These are phyloP conservation scores for Aix galericulata DNA, from an alignment of 2,113 vertebrate genomes.

Conservation along the genomic window DNA sequence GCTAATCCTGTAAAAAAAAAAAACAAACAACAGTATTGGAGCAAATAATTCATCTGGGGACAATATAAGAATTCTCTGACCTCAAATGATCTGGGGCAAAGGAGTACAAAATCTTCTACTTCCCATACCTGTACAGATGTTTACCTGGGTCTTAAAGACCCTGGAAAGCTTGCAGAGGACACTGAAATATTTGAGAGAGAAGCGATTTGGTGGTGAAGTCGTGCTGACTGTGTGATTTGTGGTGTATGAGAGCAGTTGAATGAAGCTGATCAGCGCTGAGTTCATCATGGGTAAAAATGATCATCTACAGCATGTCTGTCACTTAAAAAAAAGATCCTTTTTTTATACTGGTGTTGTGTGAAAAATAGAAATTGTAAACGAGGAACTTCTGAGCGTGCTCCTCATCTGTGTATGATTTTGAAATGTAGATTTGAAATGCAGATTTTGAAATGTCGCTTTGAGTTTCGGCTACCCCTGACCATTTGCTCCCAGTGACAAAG, in stretches of 20 bases:
- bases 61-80: neutral
- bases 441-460: neutral
- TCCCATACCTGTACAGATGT: neutral
- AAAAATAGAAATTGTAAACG: neutral
- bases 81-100: neutral
- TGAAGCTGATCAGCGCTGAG: neutral
- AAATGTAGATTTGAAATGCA: neutral
- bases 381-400: neutral
- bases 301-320: neutral
- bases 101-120: neutral
- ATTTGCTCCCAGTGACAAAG: neutral
- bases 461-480: neutral
- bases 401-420: neutral
- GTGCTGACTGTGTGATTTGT: neutral
- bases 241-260: neutral
- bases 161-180: neutral
- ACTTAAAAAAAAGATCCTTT: neutral
- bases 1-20: neutral
- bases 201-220: neutral
- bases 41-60: neutral
- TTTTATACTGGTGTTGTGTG: neutral
- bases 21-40: neutral
- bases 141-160: neutral
- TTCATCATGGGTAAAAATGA: neutral
- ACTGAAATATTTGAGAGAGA: neutral